A percentile compares a stretch with the other conserved stretches of the same genome.
Conservation (phyloP, 2,113 vertebrate genomes). For the Pedionomus torquatus region DNA sequence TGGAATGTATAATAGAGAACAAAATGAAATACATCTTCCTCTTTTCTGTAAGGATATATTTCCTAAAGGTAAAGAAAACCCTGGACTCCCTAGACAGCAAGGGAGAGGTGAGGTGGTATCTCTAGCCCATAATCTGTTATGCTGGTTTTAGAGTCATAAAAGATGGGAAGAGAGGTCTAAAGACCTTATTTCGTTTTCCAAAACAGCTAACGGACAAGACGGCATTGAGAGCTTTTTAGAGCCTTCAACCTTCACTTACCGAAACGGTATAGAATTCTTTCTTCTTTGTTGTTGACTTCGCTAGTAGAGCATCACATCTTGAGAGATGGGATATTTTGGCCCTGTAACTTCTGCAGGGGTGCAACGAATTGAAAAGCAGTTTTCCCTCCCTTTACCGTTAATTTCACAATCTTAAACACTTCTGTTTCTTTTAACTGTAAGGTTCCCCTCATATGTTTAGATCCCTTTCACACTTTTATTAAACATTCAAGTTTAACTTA, state of each 20-base stretch:
- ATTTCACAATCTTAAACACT: background rate
- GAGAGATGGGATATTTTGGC: background rate
- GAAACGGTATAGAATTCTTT: background rate
- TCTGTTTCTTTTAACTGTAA: background rate
- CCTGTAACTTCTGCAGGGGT: background rate
- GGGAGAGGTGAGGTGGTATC: background rate
- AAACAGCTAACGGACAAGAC: background rate
- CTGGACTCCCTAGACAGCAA: background rate
- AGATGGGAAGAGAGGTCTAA: background rate
- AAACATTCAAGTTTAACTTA: background rate
- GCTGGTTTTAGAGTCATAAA: background rate
- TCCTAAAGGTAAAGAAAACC: background rate
- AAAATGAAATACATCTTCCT: background rate
- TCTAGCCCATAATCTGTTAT: background rate
- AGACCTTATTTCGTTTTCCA: slow-evolving; percentile 20
- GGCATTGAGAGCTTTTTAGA: background rate
- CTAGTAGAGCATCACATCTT: background rate
- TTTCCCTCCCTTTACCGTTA: background rate
- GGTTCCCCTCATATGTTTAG: background rate
- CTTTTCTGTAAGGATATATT: background rate
- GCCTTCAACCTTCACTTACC: background rate
- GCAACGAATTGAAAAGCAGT: background rate
- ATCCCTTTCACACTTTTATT: background rate
- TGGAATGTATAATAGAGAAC: background rate
- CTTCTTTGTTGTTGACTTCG: background rate